Conservation (phyloP, 1,140 invertebrate species). For the Drosophila pachea region DNA sequence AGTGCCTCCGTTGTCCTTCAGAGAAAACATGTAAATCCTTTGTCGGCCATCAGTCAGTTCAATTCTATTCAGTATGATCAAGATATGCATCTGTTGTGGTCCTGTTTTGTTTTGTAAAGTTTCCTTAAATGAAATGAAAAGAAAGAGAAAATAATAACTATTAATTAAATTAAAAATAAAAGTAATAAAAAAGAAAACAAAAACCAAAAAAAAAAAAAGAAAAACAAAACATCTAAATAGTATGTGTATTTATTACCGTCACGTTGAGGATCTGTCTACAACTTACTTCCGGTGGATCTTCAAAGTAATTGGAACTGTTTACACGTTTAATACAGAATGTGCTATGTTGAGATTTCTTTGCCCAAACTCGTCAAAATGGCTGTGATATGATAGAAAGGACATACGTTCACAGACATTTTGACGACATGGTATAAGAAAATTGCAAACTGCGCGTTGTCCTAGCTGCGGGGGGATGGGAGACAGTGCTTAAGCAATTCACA, state of each 20-base stretch:
- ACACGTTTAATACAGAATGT: neutral
- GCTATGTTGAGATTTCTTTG: constrained; percentile 72
- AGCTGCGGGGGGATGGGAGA: neutral
- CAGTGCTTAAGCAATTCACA: constrained; percentile 36
- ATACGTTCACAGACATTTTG: constrained; percentile 78
- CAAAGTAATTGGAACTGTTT: neutral
- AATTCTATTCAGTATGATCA: constrained; percentile 69
- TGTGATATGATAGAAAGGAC: constrained; percentile 74
- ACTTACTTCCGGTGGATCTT: neutral
- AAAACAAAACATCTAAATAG: constrained; percentile 65
- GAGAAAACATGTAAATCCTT: constrained; percentile 63
- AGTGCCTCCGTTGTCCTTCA: constrained; percentile 69
- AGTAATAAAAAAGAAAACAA: constrained; percentile 65
- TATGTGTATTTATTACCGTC: constrained; percentile 40
- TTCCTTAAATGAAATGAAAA: constrained; percentile 72
- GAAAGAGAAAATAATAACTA: constrained; percentile 69
- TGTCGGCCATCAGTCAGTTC: constrained; percentile 67
- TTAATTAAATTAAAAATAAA: constrained; percentile 74
- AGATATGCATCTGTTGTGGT: constrained; percentile 74
- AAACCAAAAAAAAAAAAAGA: constrained; percentile 63
- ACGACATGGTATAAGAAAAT: constrained; percentile 79
- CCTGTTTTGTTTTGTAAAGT: constrained; percentile 78
- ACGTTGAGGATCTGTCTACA: too few species aligned
- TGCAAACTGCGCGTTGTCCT: neutral
- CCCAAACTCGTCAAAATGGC: constrained; percentile 79